Base-by-base conservation (phyloP, 2,888 invertebrate genomes). In the Galerucella pusilla region DNA sequence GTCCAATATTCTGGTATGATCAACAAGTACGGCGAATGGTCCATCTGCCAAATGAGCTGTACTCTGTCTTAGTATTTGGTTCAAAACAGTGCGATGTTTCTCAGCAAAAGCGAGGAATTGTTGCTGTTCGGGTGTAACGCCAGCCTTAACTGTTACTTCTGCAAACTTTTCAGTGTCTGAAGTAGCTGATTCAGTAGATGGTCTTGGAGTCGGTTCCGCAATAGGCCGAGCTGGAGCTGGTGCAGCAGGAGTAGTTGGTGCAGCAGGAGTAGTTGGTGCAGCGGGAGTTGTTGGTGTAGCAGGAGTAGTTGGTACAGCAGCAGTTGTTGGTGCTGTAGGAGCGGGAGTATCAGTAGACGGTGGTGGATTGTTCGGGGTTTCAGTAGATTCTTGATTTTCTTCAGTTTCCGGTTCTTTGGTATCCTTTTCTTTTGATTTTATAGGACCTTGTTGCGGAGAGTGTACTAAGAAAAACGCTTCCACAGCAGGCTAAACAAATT, bases 381-480 rank as follows among this genome's bases (percentile, higher is more conserved):
- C 78, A 0, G 73, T 63, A 28, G 52, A 73, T 60, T 77, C 78
- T 61, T 73, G 75, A 72, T 61, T 72, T 45, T 78, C 77, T 67
- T 75, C 78, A 11, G 65, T 68, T 16, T 60, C 28, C 5, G 52
- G 20, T 63, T 76, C 80, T 71, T 77, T 78, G 42, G 77, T 73
- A 65, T 81, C 80, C 75, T 79, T 78, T 46, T 80, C 79, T 75
- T 80, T 80, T 25, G 77, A 75, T 77, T 79, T 82, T 7, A 81
- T 80, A 35, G 82, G 86, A 85, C 86, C 90, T 89, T 78, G 90
- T 87, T 80, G 87, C 5, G 93, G 93, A 20, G 95, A 94, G 85
- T 96, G 96, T 2, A 96, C 95, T 71, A 96, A 88, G 90, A 97
- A 97, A 89, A 97, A 97, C 12, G 96, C 95, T 88, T 97, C 96